phyloP scores from a whole-genome alignment of 37 sponge, comb jelly and placozoan species.

The Ephydatia muelleri region DNA sequence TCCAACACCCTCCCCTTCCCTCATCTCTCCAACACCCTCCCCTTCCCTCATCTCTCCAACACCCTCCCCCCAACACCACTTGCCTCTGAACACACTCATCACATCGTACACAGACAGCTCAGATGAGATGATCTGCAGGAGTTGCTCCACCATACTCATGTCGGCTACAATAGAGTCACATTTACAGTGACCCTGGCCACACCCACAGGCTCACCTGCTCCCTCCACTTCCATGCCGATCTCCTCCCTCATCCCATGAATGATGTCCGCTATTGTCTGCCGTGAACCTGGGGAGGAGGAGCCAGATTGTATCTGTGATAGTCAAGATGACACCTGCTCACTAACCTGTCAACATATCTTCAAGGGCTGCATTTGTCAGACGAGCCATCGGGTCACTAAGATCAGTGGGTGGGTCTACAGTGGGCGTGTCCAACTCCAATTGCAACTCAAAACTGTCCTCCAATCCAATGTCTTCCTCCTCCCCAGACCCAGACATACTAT shows the following conservation, averaged over 20 bases:
- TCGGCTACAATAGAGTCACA: neutral
- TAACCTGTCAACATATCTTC: slow-evolving; percentile 3
- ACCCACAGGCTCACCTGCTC: neutral
- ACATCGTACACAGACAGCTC: slow-evolving; percentile 45
- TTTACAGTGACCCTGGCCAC: neutral
- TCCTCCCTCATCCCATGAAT: slow-evolving; percentile 26
- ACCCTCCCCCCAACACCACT: neutral
- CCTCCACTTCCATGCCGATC: slow-evolving; percentile 15
- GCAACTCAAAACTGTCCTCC: slow-evolving; percentile 32
- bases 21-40: too few relatives aligned
- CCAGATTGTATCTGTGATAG: too few relatives aligned
- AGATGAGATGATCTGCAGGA: slow-evolving; percentile 24
- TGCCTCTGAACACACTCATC: slow-evolving; percentile 35
- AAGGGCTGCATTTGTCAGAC: neutral
- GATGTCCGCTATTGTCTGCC: slow-evolving; percentile 21
- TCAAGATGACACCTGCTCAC: neutral
- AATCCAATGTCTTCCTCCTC: neutral
- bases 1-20: too few relatives aligned
- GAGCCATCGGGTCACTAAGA: slow-evolving; percentile 15
- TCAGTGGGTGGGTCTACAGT: slow-evolving; percentile 35
- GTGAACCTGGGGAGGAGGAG: slow-evolving; percentile 4
- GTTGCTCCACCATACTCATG: slow-evolving; percentile 34
- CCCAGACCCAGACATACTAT: neutral
- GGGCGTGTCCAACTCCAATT: slow-evolving; percentile 32
- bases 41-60: too few relatives aligned